Evolutionary conservation across 2,113 vertebrate species (phyloP).

Genomic region (Aldabrachelys gigantea): DNA sequence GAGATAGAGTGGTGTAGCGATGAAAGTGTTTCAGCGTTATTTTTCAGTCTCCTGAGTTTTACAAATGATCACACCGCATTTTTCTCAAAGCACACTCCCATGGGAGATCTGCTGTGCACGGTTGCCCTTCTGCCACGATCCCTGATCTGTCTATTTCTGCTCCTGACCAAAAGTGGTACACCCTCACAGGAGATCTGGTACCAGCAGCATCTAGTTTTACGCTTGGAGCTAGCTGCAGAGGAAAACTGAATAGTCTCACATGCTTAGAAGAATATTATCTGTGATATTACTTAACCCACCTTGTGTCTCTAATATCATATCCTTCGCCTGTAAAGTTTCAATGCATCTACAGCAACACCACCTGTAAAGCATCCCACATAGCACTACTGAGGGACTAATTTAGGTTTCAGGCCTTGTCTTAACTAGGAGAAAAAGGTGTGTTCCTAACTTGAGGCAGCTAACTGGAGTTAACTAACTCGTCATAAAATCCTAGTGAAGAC

Average conservation of each 20-base stretch:
- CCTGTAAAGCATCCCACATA: not conserved
- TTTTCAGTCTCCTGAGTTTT: not conserved
- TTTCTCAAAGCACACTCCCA: not conserved
- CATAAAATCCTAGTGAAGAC: not conserved
- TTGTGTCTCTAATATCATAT: not conserved
- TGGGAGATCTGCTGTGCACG: not conserved
- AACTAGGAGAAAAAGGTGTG: not conserved
- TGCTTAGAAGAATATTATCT: not conserved
- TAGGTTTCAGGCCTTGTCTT: not conserved
- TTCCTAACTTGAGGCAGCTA: not conserved
- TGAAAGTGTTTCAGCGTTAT: not conserved
- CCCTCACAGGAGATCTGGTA: not conserved
- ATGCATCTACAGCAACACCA: not conserved
- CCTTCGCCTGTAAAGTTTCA: not conserved
- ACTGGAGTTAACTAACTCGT: not conserved
- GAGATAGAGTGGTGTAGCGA: not conserved
- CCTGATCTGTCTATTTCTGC: not conserved
- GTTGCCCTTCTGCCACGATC: not conserved
- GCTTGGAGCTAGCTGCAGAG: not conserved
- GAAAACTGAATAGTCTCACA: not conserved
- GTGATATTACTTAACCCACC: not conserved
- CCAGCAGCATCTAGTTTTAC: not conserved
- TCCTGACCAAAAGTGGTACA: not conserved
- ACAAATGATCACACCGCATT: not conserved
- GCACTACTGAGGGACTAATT: not conserved